Conservation (phyloP, 2,113 vertebrate species). For the Phyllostomus hastatus region DNA sequence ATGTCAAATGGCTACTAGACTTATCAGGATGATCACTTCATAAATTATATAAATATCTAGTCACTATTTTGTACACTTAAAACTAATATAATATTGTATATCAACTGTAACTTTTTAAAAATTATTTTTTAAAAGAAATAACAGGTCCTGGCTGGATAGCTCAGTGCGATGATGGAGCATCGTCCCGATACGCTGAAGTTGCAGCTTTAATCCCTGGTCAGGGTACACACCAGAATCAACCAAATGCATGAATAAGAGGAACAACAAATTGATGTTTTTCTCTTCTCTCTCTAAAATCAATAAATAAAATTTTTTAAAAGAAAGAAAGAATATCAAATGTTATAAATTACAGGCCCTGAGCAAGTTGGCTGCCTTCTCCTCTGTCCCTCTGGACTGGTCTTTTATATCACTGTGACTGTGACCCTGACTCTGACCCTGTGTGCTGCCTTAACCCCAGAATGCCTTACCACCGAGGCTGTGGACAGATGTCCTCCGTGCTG, state of each 20-base stretch:
- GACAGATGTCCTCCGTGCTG: rapidly evolving
- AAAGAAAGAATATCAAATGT: not conserved
- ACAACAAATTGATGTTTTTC: no score
- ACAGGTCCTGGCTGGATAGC: no score
- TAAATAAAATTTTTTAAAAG: not conserved
- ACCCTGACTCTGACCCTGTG: not conserved
- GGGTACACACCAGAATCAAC: no score
- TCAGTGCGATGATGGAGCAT: no score
- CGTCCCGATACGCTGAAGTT: no score
- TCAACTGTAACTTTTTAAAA: not conserved
- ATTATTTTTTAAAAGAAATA: not conserved
- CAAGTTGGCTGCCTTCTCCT: not conserved
- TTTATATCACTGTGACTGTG: not conserved
- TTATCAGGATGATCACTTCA: not conserved
- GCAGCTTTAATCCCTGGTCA: no score
- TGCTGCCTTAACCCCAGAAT: not conserved
- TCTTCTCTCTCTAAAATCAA: no score
- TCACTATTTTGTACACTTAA: not conserved
- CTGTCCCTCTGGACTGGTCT: not conserved
- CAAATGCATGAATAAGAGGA: no score
- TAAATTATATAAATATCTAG: not conserved
- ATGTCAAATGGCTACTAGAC: not conserved
- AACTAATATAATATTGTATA: not conserved
- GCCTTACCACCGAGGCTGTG: no score
- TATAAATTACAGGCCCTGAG: not conserved